Conservation (phyloP, 2,888 invertebrate genomes). For the Euspilapteryx auroguttella region DNA sequence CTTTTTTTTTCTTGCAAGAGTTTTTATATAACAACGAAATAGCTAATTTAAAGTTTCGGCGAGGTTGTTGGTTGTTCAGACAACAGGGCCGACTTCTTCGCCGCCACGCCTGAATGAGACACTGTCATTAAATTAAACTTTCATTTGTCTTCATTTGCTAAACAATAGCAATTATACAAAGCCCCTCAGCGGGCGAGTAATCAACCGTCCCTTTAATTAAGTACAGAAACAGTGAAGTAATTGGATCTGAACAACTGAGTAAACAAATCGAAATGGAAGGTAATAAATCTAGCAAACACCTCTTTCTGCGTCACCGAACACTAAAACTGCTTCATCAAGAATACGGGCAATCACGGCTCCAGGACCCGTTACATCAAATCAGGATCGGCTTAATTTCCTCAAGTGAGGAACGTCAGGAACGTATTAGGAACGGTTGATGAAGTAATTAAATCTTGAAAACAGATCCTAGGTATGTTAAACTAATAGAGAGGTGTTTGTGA, state of each 20-base stretch:
- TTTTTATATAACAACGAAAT: neutral
- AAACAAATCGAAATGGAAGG: slow-evolving; percentile 60
- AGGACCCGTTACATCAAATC: neutral
- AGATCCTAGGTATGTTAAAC: too few species aligned
- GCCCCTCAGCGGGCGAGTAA: slow-evolving; percentile 60
- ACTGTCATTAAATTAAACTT: slow-evolving; percentile 61
- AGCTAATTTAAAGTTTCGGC: slow-evolving; percentile 31
- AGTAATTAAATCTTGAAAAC: too few species aligned
- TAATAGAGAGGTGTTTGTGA: too few species aligned
- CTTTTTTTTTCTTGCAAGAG: too few species aligned
- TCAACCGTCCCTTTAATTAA: slow-evolving; percentile 62
- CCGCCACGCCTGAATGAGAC: slow-evolving; percentile 46
- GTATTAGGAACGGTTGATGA: too few species aligned
- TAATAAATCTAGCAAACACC: slow-evolving; percentile 59
- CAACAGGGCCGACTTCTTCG: slow-evolving; percentile 35
- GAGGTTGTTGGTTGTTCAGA: slow-evolving; percentile 26
- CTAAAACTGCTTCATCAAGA: slow-evolving; percentile 22
- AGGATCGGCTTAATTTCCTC: too few species aligned
- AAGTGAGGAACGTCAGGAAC: too few species aligned
- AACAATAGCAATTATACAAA: slow-evolving; percentile 62
- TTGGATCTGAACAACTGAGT: slow-evolving; percentile 61
- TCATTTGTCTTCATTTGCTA: slow-evolving; percentile 63
- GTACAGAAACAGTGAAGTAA: slow-evolving; percentile 62
- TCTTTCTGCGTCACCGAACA: slow-evolving; percentile 38
- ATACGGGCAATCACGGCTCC: slow-evolving; percentile 11